Conservation (phyloP, 2,113 vertebrate genomes). For the Phalacrocorax aristotelis region DNA sequence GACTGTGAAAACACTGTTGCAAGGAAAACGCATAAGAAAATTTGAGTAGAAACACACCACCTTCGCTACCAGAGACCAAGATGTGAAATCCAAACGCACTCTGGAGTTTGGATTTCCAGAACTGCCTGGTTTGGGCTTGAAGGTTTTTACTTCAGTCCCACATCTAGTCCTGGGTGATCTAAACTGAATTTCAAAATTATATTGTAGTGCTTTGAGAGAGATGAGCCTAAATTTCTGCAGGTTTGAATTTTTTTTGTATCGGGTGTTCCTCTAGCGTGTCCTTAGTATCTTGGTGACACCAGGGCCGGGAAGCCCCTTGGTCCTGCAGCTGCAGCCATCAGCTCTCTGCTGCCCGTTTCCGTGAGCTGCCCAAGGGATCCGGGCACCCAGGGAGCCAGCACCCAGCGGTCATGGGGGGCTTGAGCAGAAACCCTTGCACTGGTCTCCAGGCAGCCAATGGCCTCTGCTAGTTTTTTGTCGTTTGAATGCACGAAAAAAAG, state of each 20-base stretch:
- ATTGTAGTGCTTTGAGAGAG: neutral
- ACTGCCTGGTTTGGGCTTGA: neutral
- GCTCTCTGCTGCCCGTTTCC: neutral
- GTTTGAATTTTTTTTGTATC: neutral
- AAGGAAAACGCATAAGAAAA: neutral
- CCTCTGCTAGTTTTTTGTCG: neutral
- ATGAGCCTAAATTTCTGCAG: neutral
- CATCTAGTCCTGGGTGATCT: neutral
- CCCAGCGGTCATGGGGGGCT: neutral
- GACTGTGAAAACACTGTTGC: neutral
- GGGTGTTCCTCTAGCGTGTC: neutral
- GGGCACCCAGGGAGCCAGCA: neutral
- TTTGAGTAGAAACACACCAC: neutral
- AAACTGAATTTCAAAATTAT: neutral
- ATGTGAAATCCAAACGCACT: accelerated
- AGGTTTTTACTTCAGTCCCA: neutral
- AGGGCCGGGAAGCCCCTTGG: accelerated
- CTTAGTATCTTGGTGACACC: neutral
- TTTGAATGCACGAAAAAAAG: neutral
- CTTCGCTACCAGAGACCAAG: accelerated
- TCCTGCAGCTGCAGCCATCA: neutral
- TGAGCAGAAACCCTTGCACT: neutral
- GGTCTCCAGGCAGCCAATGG: neutral
- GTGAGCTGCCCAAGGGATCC: accelerated
- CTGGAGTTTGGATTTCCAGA: neutral